These are phyloP conservation scores for Chouioia cunea DNA, from an alignment of 2,888 invertebrate genomes.

Conservation along the genomic window DNA sequence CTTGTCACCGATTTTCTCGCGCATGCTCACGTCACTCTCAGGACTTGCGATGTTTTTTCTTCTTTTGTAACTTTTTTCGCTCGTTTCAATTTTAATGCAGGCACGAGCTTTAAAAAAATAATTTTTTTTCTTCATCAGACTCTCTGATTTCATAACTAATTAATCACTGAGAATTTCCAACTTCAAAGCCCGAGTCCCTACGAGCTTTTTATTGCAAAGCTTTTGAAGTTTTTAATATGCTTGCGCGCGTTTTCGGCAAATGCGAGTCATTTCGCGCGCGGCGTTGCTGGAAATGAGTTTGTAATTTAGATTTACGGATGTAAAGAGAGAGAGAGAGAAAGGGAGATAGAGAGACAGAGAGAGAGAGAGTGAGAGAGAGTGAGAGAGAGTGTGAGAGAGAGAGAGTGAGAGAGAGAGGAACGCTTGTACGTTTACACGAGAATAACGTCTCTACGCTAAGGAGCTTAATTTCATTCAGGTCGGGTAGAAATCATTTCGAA, in stretches of 20 bases:
- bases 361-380: too few species aligned
- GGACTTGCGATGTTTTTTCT: slow-evolving; percentile 10
- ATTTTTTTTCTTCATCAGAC: slow-evolving; percentile 36
- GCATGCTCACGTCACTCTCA: slow-evolving; percentile 31
- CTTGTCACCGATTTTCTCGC: slow-evolving; percentile 45
- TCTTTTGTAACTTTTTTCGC: background rate
- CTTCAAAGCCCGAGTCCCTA: slow-evolving; percentile 16
- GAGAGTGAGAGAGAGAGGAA: too few species aligned
- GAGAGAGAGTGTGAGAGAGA: too few species aligned
- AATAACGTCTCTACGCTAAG: too few species aligned
- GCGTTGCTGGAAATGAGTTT: slow-evolving; percentile 15
- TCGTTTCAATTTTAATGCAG: slow-evolving; percentile 17
- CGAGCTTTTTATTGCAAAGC: slow-evolving; percentile 11
- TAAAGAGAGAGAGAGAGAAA: too few species aligned
- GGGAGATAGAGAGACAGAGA: too few species aligned
- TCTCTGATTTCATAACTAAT: slow-evolving; percentile 43
- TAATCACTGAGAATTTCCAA: slow-evolving; percentile 36
- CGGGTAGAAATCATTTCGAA: slow-evolving; percentile 16
- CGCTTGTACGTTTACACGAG: too few species aligned
- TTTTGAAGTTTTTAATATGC: slow-evolving; percentile 44
- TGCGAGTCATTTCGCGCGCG: background rate
- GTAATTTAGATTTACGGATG: slow-evolving; percentile 30
- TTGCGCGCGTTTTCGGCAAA: slow-evolving; percentile 11
- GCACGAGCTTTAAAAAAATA: slow-evolving; percentile 10
- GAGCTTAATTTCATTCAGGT: too few species aligned